Conservation (phyloP, 2,797 vertebrate species). For the Myripristis jacobus region DNA sequence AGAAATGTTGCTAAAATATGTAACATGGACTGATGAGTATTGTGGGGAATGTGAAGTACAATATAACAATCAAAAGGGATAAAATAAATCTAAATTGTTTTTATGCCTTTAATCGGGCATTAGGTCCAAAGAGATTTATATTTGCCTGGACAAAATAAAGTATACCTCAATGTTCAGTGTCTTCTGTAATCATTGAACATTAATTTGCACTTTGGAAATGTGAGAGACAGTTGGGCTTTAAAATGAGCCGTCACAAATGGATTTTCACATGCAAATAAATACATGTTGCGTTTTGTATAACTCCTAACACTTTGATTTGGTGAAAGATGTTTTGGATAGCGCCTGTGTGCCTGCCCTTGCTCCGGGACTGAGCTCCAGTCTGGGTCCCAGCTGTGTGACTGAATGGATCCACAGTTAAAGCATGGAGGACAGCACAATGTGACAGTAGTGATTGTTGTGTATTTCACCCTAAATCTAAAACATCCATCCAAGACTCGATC, state of each 20-base stretch:
- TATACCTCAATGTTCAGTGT: conserved; percentile 18
- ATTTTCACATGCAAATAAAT: too few species aligned
- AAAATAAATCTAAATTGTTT: conserved; percentile 23
- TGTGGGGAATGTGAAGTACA: conserved; percentile 15
- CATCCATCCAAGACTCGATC: too few species aligned
- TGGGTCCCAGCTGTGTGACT: too few species aligned
- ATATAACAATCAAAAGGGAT: conserved; percentile 47
- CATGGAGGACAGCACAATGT: too few species aligned
- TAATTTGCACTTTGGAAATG: not conserved
- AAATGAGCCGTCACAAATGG: not conserved
- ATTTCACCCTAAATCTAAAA: too few species aligned
- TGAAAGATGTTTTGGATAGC: too few species aligned
- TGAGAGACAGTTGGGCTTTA: not conserved
- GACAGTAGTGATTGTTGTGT: too few species aligned
- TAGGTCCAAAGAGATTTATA: conserved; percentile 11
- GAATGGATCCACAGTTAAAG: too few species aligned
- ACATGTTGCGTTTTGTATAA: too few species aligned
- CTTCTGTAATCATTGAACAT: not conserved
- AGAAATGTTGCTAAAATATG: conserved; percentile 29
- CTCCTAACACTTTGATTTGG: too few species aligned
- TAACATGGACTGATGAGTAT: conserved; percentile 20
- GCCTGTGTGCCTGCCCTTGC: too few species aligned
- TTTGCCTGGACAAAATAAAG: conserved; percentile 61
- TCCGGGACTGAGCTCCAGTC: too few species aligned
- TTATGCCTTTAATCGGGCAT: conserved; percentile 17